A percentile compares a stretch with the other conserved stretches of the same genome.
phyloP scores from a whole-genome alignment of 2,888 invertebrate species.

The Psylliodes chrysocephalus region DNA sequence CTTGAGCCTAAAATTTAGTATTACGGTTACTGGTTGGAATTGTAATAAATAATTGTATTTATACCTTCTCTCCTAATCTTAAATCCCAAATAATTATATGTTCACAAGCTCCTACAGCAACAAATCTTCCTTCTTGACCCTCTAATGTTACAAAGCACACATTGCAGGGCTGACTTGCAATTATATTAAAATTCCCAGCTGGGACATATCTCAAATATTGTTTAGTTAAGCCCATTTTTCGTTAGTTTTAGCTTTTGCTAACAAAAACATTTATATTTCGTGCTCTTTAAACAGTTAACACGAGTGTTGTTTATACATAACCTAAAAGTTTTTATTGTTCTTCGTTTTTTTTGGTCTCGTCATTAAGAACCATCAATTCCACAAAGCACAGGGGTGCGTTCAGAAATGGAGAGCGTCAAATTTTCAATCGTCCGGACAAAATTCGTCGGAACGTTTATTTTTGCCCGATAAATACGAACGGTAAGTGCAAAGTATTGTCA shows the following conservation, averaged over 20 bases:
- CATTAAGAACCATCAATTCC: too few relatives aligned
- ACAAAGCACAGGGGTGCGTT: too few relatives aligned
- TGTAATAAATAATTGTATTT: too few relatives aligned
- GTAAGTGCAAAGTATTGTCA: too few relatives aligned
- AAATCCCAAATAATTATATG: constrained; percentile 95
- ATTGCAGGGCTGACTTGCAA: constrained; percentile 84
- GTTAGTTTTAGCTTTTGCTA: neutral
- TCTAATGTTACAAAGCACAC: constrained; percentile 81
- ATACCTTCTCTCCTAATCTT: constrained; percentile 83
- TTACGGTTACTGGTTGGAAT: too few relatives aligned
- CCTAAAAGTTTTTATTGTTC: neutral
- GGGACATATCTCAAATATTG: constrained; percentile 92
- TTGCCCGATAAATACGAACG: too few relatives aligned
- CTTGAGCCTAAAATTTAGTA: constrained; percentile 72
- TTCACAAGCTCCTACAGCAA: constrained; percentile 94
- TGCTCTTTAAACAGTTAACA: neutral
- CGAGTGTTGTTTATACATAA: neutral
- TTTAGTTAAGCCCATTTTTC: constrained; percentile 85
- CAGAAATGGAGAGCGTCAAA: too few relatives aligned
- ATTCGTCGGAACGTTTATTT: too few relatives aligned
- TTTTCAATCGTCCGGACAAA: too few relatives aligned
- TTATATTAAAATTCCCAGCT: constrained; percentile 87
- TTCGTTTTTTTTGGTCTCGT: too few relatives aligned
- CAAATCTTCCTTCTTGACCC: constrained; percentile 82
- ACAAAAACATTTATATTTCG: neutral